Base-by-base conservation (phyloP, 1,140 invertebrate genomes). In the Chironomus striatipennis region DNA sequence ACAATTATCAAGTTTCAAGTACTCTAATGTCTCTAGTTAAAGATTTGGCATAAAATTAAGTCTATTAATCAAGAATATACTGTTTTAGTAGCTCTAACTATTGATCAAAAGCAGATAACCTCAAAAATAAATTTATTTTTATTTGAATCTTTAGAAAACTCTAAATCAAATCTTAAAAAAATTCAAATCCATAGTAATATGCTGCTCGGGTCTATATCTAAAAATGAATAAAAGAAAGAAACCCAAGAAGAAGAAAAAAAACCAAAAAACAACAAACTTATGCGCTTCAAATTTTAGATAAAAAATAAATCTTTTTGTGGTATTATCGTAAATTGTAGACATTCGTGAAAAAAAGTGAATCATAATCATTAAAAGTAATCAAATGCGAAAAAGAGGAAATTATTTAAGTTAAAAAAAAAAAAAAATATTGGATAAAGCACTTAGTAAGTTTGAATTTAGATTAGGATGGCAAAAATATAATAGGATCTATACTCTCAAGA, bases 381-480 rank as follows among this genome's bases (percentile, higher is more conserved):
- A 34, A 57, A 57, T 57, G 47, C 47, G 47, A 57, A 15, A n/a
- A 57, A 57, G n/a, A 57, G 9, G n/a, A n/a, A 57, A n/a, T n/a
- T n/a, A n/a, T 57, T 57, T 57, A 57, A 57, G 47, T 57, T 57
- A 15, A 57, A n/a, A 15, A 47, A 43, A 47, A 43, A 47, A 47
- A 12, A 57, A 57, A 57, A 3, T 57, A 57, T 57, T 57, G 47
- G 47, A 57, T 57, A 57, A 57, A 57, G 47, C 47, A 57, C 47
- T 47, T 57, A 57, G 47, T n/a, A 57, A 57, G 47, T 57, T 57
- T 57, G 47, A 57, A 34, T 57, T n/a, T 57, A 57, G 47, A 57
- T 57, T 57, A 57, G 47, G 47, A n/a, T n/a, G 47, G 47, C 47
- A 57, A n/a, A 57, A n/a, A 5, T 57, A 57, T 12, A 12, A 57